Evolutionary conservation across 2,113 vertebrate species (phyloP), one percentile per base, ranked within the genome.

Genomic region (Rhodinocichla rosea): DNA sequence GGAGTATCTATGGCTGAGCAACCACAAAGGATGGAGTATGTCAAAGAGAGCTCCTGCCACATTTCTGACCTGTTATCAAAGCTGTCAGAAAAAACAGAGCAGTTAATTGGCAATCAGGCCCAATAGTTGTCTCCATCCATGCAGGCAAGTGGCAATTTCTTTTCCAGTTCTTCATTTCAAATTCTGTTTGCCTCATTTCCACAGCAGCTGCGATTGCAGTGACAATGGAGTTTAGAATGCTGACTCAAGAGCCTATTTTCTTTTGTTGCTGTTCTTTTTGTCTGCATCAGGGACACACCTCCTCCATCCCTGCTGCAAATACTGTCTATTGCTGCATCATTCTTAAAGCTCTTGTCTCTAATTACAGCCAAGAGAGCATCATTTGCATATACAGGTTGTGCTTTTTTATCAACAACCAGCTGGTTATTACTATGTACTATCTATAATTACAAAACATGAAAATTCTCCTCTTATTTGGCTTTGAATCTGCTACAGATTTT

Each of bases 211-310:
- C 82, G 55, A 56, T 68, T 10, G 4, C 60, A 86, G 9, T 11
- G 5, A 91, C 75, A 94, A 91, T 14, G 33, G 59, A 85, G 78
- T 28, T 90, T 18, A 90, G 59, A 88, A 94, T 47, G 79, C 82
- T 86, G 79, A 87, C 59, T 94, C 50, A 33, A 95, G 79, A 95
- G 81, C 70, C 62, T 52, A 83, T 97, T 95, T 95, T 83, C 90
- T 92, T 96, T 94, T 91, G 32, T 83, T 69, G 49, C 53, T 73
- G 39, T 28, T 89, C 67, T 83, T 91, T 87, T 76, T 94, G 57
- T 77, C 62, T 85, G 57, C 32, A 42, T 50, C 65, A 85, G 42
- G 52, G 75, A 91, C 68, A 90, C 47, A 80, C 83, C 69, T 90
- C 90, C 90, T 68, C 71, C 18, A 28, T 35, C 35, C 27, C 86